Percentiles rank a stretch among this genome's conserved stretches.
Conservation (phyloP, 2,888 invertebrate species). For the Shargacucullia verbasci region DNA sequence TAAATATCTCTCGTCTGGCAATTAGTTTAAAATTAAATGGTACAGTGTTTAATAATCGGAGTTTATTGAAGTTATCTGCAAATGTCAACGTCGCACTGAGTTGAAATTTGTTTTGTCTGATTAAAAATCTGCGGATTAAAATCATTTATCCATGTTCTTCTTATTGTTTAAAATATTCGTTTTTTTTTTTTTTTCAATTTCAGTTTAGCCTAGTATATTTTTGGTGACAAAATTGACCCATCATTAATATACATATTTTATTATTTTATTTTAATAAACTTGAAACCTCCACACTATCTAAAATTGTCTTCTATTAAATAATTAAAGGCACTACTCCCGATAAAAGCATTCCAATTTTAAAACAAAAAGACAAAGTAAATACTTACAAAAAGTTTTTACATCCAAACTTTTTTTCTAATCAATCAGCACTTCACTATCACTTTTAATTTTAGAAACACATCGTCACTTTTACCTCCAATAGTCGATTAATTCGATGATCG, state of each 20-base stretch:
- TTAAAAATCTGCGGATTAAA: constrained; percentile 2
- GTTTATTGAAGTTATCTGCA: constrained; percentile 16
- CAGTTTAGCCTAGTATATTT: no score
- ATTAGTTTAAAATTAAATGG: constrained; percentile 38
- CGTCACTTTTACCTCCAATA: constrained; percentile 13
- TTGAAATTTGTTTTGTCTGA: constrained; percentile 1
- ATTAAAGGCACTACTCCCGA: constrained; percentile 2
- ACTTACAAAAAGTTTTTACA: constrained; percentile 67
- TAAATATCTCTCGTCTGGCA: constrained; percentile 22
- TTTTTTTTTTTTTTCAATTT: no score
- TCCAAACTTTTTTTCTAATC: constrained; percentile 62
- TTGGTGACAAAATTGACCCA: no score
- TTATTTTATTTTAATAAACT: no score
- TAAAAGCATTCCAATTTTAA: constrained; percentile 12
- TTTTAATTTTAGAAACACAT: constrained; percentile 27
- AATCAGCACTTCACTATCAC: constrained; percentile 59
- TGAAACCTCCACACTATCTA: no score
- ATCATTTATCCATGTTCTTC: no score
- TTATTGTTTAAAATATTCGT: no score
- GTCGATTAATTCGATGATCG: constrained; percentile 22
- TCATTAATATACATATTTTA: no score
- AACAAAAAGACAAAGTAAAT: constrained; percentile 18
- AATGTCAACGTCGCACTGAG: constrained; percentile 24
- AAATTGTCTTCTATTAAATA: no score
- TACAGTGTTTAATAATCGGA: no score